These are phyloP conservation scores for Dryococelus australis DNA, from an alignment of 2,888 invertebrate genomes.

Conservation along the genomic window DNA sequence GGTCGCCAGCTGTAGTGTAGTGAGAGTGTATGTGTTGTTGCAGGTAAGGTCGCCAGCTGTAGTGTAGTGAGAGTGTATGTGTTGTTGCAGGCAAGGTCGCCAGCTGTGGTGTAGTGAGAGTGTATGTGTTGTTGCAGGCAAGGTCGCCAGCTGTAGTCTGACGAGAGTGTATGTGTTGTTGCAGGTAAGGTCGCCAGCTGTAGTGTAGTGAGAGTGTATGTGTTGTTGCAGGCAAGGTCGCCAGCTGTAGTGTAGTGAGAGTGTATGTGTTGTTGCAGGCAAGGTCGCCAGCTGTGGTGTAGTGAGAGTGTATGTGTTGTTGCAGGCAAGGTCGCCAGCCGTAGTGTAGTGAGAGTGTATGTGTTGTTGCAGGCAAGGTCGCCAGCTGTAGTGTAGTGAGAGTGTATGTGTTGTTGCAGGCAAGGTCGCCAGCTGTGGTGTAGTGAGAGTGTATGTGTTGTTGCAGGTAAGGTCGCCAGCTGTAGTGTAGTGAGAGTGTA, in stretches of 20 bases:
- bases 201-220: not conserved
- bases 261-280: slow-evolving; percentile 65
- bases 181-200: slow-evolving; percentile 95
- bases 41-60: slow-evolving; percentile 98
- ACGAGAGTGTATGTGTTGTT: slow-evolving; percentile 33
- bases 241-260: not conserved
- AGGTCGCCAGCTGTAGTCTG: slow-evolving; percentile 70
- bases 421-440: slow-evolving; percentile 80
- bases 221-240: slow-evolving; percentile 81
- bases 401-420: slow-evolving; percentile 65
- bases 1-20: slow-evolving; percentile 67
- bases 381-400: not conserved
- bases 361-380: slow-evolving; percentile 81
- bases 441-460: slow-evolving; percentile 22
- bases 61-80: not conserved
- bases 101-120: not conserved
- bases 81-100: slow-evolving; percentile 82
- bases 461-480: slow-evolving; percentile 91
- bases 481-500: not conserved
- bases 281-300: slow-evolving; percentile 79
- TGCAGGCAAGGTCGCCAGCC: slow-evolving; percentile 93
- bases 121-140: slow-evolving; percentile 68
- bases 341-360: not conserved
- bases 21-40: slow-evolving; percentile 36
- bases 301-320: slow-evolving; percentile 28